phyloP scores from a whole-genome alignment of 2,797 vertebrate species.

The Enteromius fasciolatus region DNA sequence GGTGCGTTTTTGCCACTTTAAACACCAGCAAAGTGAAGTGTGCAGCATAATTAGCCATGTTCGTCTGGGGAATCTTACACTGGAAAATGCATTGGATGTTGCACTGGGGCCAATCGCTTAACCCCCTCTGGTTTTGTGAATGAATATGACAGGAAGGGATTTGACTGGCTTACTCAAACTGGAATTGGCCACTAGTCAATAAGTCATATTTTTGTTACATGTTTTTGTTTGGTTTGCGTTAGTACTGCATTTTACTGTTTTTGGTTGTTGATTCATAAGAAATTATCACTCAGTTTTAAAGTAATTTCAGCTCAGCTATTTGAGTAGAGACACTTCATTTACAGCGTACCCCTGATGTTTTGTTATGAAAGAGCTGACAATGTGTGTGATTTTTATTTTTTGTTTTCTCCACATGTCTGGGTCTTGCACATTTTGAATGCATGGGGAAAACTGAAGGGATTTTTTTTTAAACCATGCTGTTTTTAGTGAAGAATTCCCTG shows the following conservation, averaged over 20 bases:
- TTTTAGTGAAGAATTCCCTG: constrained; percentile 66
- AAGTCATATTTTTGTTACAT: constrained; percentile 10
- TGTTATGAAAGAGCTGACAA: constrained; percentile 8
- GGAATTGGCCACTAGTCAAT: constrained; percentile 17
- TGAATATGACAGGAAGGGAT: neutral
- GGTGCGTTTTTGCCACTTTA: constrained; percentile 55
- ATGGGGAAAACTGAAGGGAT: constrained; percentile 58
- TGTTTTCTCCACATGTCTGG: neutral
- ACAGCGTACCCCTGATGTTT: neutral
- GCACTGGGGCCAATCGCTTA: constrained; percentile 61
- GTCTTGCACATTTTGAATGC: constrained; percentile 44
- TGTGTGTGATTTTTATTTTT: neutral
- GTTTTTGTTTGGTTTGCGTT: constrained; percentile 5
- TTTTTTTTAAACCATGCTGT: constrained; percentile 28
- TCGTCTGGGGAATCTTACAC: constrained; percentile 45
- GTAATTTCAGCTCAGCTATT: constrained; percentile 32
- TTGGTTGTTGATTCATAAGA: constrained; percentile 17
- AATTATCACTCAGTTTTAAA: constrained; percentile 42
- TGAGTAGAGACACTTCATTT: neutral
- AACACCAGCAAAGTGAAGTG: constrained; percentile 53
- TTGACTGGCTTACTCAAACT: constrained; percentile 32
- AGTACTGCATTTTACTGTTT: constrained; percentile 35
- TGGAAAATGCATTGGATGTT: constrained; percentile 56
- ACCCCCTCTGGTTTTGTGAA: constrained; percentile 32
- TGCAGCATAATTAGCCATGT: constrained; percentile 34